Conservation (phyloP, 2,113 vertebrate species). For the Laticauda laticaudata region DNA sequence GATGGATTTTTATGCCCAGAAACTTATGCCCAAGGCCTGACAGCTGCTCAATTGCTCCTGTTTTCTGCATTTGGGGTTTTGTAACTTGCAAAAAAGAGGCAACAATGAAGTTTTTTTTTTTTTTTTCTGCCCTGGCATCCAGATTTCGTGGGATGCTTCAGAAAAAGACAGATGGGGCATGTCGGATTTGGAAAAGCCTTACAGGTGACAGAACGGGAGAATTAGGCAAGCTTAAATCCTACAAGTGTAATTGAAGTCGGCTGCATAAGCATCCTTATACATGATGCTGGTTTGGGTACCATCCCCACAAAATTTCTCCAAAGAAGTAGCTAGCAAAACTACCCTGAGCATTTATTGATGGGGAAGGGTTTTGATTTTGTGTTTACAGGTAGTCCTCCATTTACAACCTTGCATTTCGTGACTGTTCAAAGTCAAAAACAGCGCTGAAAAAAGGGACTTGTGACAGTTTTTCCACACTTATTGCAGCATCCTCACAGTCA, state of each 20-base stretch:
- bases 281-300: not conserved
- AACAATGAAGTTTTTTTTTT: too few relatives aligned
- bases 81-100: not conserved
- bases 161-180: not conserved
- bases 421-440: too few relatives aligned
- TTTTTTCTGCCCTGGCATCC: not conserved
- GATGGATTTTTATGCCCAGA: not conserved
- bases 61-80: not conserved
- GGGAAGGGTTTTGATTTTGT: not conserved
- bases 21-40: not conserved
- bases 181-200: not conserved
- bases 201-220: not conserved
- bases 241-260: not conserved
- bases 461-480: too few relatives aligned
- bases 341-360: not conserved
- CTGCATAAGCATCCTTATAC: not conserved
- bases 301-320: not conserved
- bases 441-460: too few relatives aligned
- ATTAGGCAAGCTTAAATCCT: not conserved
- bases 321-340: not conserved
- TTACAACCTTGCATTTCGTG: too few relatives aligned
- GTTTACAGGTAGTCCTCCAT: too few relatives aligned
- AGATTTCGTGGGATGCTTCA: not conserved
- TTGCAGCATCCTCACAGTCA: too few relatives aligned
- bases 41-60: not conserved